Base-by-base conservation (phyloP, 2,888 invertebrate genomes). In the Leptopilina drosophilae region DNA sequence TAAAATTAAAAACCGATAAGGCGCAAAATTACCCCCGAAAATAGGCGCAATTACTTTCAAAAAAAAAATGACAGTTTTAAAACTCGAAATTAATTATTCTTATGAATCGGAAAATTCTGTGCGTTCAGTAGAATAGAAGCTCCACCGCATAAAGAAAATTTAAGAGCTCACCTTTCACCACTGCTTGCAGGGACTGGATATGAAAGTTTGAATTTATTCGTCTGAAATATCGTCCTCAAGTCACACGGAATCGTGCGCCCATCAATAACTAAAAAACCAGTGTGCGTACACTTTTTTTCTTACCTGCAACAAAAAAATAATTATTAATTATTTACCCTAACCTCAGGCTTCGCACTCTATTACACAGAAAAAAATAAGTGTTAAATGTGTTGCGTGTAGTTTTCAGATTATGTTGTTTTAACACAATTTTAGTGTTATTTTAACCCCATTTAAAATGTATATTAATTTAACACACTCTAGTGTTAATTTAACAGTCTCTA, bases 121-220 rank as follows among this genome's bases (percentile, higher is more conserved):
- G 80, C 82, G 81, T 75, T 78, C 76, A 80, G 84, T 80, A 86
- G 87, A 89, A 89, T 88, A 87, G 88, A 88, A 85, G 88, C 59
- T 59, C n/a, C 59, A 59, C 15, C 85, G 85, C 88, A 86, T 88
- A 88, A 87, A 87, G 87, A 87, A 90, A 89, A 89, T 90, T 89
- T 89, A 89, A 87, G 87, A 84, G 85, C 84, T 80, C 81, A 64
- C 76, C 76, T 64, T 80, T 75, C 78, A 80, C 81, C 83, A 80
- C 78, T 81, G 77, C 26, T 76, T 46, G 20, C 20, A 1, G 20
- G 76, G 65, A 84, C 88, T 87, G 89, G 88, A 87, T 89, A 89
- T 89, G 88, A 89, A 86, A 87, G 87, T 86, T 85, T 80, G 83
- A 85, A 89, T 90, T 89, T 90, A 89, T 87, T 85, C 83, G 79